Evolutionary conservation across 2,888 invertebrate species (phyloP).

Genomic region (Eutolmus rufibarbis): DNA sequence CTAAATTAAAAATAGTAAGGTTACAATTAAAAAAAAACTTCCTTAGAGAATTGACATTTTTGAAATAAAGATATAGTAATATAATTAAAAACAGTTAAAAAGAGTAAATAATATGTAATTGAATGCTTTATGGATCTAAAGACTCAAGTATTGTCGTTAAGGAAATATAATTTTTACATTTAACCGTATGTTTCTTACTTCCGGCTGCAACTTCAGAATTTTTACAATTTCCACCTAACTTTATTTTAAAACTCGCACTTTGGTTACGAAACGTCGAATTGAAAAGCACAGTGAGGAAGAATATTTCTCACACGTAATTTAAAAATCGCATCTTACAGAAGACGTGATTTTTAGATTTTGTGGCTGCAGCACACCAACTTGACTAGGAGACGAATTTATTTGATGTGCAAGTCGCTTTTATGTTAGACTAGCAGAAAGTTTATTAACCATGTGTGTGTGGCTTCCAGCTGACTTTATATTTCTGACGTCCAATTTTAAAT

Average conservation of each 20-base stretch:
- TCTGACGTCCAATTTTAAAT: not conserved
- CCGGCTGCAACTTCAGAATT: not conserved
- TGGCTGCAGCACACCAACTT: not conserved
- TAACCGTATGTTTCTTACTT: not conserved
- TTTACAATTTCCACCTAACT: not conserved
- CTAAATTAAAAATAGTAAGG: no score
- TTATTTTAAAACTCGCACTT: not conserved
- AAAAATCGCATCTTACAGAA: not conserved
- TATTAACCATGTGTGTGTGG: not conserved
- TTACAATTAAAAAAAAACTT: no score
- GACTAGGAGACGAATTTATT: not conserved
- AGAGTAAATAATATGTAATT: not conserved
- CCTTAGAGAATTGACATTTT: no score
- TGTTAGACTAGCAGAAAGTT: not conserved
- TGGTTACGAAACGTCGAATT: not conserved
- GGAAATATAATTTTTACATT: not conserved
- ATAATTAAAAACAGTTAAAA: no score
- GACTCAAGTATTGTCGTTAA: not conserved
- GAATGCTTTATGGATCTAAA: no score
- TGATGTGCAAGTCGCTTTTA: not conserved
- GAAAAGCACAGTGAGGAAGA: not conserved
- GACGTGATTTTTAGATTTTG: slow-evolving; percentile 10
- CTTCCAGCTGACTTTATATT: not conserved
- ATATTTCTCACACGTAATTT: not conserved
- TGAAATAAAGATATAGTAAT: no score